phyloP scores from a whole-genome alignment of 2,888 invertebrate species.

The Drepanosiphum platanoidis region DNA sequence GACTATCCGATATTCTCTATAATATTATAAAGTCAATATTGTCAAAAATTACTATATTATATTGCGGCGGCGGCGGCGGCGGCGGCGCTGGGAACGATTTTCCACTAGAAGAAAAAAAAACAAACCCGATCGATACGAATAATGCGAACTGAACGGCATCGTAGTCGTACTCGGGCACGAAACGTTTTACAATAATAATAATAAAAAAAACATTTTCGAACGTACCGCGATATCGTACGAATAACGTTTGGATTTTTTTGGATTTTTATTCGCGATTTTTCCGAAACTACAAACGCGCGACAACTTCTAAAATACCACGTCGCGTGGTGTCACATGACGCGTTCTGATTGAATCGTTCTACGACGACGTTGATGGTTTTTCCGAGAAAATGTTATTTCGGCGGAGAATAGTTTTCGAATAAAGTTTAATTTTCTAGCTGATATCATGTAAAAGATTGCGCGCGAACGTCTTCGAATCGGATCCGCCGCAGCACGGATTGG shows the following conservation, averaged over 20 bases:
- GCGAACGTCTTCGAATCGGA: too few species aligned
- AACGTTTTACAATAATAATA: not conserved
- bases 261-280: not conserved
- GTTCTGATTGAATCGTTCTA: not conserved
- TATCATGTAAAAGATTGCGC: too few species aligned
- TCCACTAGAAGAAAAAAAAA: too few species aligned
- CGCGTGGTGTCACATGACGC: too few species aligned
- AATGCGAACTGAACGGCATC: too few species aligned
- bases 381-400: not conserved
- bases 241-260: not conserved
- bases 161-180: not conserved
- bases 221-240: not conserved
- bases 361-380: not conserved
- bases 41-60: not conserved
- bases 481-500: too few species aligned
- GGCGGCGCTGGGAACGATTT: not conserved
- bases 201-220: not conserved
- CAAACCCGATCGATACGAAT: too few species aligned
- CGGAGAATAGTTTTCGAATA: not conserved
- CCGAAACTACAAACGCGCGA: not conserved
- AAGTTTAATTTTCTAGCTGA: too few species aligned
- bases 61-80: too few species aligned
- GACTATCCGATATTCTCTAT: not conserved
- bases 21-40: not conserved
- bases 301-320: not conserved